phyloP scores from a whole-genome alignment of 1,140 invertebrate species.

The Formica selysi region DNA sequence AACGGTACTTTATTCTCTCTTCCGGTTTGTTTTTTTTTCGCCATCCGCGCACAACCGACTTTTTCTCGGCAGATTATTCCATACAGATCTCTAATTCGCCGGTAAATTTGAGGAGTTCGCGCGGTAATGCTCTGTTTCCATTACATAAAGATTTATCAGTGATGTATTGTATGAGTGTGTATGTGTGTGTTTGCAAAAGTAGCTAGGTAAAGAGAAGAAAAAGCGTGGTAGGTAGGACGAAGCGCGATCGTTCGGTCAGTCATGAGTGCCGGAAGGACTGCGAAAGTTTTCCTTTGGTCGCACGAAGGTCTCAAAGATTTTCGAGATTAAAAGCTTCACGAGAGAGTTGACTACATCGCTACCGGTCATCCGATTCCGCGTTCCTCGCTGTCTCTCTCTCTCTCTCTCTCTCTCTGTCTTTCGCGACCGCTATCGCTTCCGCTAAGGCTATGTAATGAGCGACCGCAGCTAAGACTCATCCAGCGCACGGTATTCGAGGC shows the following conservation, averaged over 20 bases:
- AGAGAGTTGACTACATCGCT: conserved; percentile 38
- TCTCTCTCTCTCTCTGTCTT: conserved; percentile 34
- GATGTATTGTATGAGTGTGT: conserved; percentile 47
- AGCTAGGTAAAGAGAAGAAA: conserved; percentile 61
- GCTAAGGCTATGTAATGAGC: conserved; percentile 73
- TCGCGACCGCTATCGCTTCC: conserved; percentile 21
- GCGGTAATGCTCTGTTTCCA: conserved; percentile 67
- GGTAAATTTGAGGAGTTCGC: conserved; percentile 74
- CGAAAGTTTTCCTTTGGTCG: conserved; percentile 72
- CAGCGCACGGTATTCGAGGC: conserved; percentile 69
- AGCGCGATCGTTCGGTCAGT: conserved; percentile 40
- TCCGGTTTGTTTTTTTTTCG: conserved; percentile 68
- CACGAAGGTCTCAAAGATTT: conserved; percentile 72
- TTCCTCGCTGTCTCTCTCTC: conserved; percentile 1
- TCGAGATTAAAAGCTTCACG: conserved; percentile 74
- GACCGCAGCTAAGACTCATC: conserved; percentile 68
- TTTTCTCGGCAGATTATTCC: conserved; percentile 74
- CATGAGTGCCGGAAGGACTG: conserved; percentile 35
- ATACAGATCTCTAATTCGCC: conserved; percentile 80
- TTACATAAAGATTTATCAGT: conserved; percentile 72
- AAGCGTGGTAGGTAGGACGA: background rate
- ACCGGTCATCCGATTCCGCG: conserved; percentile 24
- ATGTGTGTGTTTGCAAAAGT: conserved; percentile 65
- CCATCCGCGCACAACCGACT: conserved; percentile 59
- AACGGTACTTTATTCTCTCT: conserved; percentile 28